Evolutionary conservation across 1,140 invertebrate species (phyloP), one percentile per base, ranked within the genome.

Genomic region (Drosophila eugracilis): DNA sequence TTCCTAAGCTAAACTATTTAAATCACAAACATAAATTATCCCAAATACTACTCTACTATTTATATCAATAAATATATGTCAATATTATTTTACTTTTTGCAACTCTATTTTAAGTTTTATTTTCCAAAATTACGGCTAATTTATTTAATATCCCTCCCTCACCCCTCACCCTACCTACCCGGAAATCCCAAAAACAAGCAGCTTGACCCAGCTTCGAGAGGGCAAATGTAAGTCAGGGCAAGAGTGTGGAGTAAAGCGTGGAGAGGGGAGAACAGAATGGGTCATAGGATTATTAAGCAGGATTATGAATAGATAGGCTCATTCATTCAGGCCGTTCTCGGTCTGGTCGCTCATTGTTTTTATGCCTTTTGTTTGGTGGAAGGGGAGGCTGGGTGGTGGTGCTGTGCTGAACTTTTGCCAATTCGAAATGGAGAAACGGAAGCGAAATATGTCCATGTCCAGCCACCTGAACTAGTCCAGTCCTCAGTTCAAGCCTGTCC

Each of bases 251-350:
- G 26, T 6, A 7, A 6, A 14, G 12, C 55, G 34, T 34, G 32
- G 17, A 1, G 26, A 50, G 41, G 34, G 34, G 17, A 1, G 30
- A 19, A 9, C 24, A 19, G 26, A 42, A 21, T 26, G 66, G 49
- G 37, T 30, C 36, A 58, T 74, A 41, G 80, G 80, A 85, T 86
- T 85, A 85, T 85, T 85, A 85, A 78, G 76, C 77, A 41, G 80
- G 81, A 85, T 80, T 86, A 85, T 85, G 81, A 85, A 85, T 85
- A 86, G 81, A 85, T 86, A 53, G 77, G 72, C 80, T 53, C 78
- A 79, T 81, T 83, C 78, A 63, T 78, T 73, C 75, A 28, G 78
- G 67, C 78, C 78, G 60, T 66, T 66, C 67, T 52, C 53, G 69
- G 21, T 50, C 54, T 26, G 37, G 45, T 44, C 69, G 45, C 66